Conservation (phyloP, 2,113 vertebrate species). For the Apeltes quadracus region DNA sequence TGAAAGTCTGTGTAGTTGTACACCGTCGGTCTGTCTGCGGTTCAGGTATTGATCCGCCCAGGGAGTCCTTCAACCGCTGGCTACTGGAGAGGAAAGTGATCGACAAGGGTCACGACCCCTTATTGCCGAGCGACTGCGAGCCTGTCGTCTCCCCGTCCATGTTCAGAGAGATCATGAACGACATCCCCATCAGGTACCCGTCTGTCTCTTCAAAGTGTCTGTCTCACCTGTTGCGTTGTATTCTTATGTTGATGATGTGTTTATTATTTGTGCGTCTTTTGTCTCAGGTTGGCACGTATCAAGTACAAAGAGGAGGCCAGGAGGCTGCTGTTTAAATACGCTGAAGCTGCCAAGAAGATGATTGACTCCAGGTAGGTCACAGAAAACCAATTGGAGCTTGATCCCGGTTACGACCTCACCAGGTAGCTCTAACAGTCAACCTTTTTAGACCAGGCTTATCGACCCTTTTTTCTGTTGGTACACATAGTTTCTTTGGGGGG, state of each 20-base stretch:
- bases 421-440: neutral
- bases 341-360: constrained; percentile 95
- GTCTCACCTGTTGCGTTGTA: neutral
- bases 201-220: neutral
- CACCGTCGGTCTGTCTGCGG: neutral
- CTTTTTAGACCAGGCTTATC: no score
- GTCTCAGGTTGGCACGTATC: constrained; percentile 92
- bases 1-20: neutral
- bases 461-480: neutral
- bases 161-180: constrained; percentile 99
- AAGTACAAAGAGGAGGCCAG: constrained; percentile 98
- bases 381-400: neutral
- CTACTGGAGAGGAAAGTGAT: constrained; percentile 94
- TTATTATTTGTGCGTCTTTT: neutral
- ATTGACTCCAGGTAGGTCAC: constrained; percentile 92
- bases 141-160: constrained; percentile 95
- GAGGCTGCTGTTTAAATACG: constrained; percentile 94
- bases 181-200: constrained; percentile 94
- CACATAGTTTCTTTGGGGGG: neutral
- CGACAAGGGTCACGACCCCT: constrained; percentile 92
- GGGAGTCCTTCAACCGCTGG: constrained; percentile 99
- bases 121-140: constrained; percentile 94
- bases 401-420: neutral
- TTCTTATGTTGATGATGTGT: neutral
- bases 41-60: constrained; percentile 93